Evolutionary conservation across 2,888 invertebrate species (phyloP).

Genomic region (Caenorhabditis panamensis): DNA sequence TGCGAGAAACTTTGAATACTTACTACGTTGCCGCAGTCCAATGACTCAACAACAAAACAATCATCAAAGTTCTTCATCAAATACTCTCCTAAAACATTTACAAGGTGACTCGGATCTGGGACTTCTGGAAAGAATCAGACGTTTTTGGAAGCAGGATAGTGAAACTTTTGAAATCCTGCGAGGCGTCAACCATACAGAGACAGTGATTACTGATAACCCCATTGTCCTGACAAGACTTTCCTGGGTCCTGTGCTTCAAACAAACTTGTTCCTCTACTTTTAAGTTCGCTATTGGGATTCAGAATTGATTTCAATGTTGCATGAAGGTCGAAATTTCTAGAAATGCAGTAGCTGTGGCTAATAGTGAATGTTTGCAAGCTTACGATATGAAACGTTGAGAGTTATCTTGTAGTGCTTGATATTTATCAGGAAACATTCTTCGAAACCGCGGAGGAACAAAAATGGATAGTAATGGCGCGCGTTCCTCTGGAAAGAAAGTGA

Average conservation of each 20-base stretch:
- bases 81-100: conserved; percentile 2
- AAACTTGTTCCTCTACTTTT: conserved; percentile 55
- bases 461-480: conserved; percentile 66
- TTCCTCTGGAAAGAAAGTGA: conserved; percentile 62
- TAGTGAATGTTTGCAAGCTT: neutral
- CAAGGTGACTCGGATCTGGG: conserved; percentile 9
- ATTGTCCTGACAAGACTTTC: conserved; percentile 61
- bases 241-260: conserved; percentile 50
- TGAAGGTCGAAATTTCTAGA: conserved; percentile 69
- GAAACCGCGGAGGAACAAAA: conserved; percentile 48
- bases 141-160: neutral
- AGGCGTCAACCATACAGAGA: conserved; percentile 63
- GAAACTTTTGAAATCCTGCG: conserved; percentile 42
- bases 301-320: conserved; percentile 59
- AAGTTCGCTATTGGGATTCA: conserved; percentile 12
- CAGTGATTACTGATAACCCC: conserved; percentile 65
- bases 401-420: conserved; percentile 47
- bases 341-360: neutral
- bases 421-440: conserved; percentile 46
- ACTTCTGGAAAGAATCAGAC: conserved; percentile 12
- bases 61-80: conserved; percentile 14
- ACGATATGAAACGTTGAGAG: conserved; percentile 64
- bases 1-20: no score
- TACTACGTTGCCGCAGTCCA: conserved; percentile 42
- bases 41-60: conserved; percentile 21